phyloP scores from a whole-genome alignment of 2,888 invertebrate genomes.

The Melitaea athalia region DNA sequence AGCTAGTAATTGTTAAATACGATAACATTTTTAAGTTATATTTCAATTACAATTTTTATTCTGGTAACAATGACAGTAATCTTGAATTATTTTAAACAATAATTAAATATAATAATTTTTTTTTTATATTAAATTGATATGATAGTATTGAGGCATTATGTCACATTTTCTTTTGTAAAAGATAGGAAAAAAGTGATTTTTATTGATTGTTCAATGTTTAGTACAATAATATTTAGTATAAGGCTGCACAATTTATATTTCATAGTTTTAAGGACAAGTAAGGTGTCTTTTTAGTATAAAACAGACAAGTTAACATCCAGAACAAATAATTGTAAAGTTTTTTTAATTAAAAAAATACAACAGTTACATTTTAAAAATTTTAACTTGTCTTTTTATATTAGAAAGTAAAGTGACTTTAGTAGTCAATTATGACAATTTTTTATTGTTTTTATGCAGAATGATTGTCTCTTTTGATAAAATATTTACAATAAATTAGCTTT shows the following conservation, averaged over 20 bases:
- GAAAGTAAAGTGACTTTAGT: constrained; percentile 8
- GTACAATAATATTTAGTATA: constrained; percentile 51
- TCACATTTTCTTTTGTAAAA: neutral
- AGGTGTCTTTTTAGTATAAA: constrained; percentile 15
- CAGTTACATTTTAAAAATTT: neutral
- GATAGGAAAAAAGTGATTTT: constrained; percentile 20
- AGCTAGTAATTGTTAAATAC: no score
- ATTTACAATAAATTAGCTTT: constrained; percentile 22
- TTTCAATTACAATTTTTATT: neutral
- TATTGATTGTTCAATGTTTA: constrained; percentile 50
- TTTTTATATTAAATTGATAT: neutral
- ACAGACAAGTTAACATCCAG: neutral
- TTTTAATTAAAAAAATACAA: constrained; percentile 3
- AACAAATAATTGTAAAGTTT: neutral
- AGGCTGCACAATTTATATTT: constrained; percentile 38
- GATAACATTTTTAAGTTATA: no score
- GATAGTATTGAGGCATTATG: neutral
- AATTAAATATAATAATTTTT: neutral
- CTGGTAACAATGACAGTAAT: neutral
- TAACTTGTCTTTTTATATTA: constrained; percentile 1
- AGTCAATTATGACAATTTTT: constrained; percentile 31
- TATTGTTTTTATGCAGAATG: neutral
- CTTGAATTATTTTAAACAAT: neutral
- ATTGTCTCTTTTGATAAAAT: constrained; percentile 15
- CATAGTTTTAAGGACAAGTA: constrained; percentile 31